A percentile compares a stretch with the other conserved stretches of the same genome.
phyloP scores from a whole-genome alignment of 2,113 vertebrate species.

The Clupea harengus region DNA sequence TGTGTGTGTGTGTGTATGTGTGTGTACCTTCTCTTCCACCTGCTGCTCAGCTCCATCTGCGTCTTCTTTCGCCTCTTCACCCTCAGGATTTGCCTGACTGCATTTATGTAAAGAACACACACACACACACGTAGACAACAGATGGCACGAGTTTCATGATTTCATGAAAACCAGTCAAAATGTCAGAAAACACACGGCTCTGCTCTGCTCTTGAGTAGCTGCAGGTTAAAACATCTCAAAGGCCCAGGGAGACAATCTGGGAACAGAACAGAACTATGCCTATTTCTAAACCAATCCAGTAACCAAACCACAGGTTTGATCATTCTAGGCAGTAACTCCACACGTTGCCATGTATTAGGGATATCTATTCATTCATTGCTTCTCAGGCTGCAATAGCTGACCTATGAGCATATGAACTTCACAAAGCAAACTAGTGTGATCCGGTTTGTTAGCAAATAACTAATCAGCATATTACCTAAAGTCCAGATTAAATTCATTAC shows the following conservation, averaged over 20 bases:
- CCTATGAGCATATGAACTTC: too few species aligned
- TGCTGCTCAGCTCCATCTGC: conserved; percentile 48
- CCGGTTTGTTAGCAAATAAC: neutral
- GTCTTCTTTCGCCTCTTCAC: conserved; percentile 51
- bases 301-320: too few species aligned
- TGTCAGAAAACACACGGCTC: neutral
- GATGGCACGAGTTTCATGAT: neutral
- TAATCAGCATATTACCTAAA: neutral
- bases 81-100: conserved; percentile 65
- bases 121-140: neutral
- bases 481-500: too few species aligned
- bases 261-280: too few species aligned
- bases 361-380: too few species aligned
- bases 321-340: too few species aligned
- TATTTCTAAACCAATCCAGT: too few species aligned
- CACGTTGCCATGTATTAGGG: too few species aligned
- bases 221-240: too few species aligned
- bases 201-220: neutral
- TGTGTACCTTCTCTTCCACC: neutral
- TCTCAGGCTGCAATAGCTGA: too few species aligned
- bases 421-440: too few species aligned
- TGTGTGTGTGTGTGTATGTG: neutral
- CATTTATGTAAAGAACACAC: conserved; percentile 33
- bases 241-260: too few species aligned
- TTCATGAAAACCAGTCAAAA: neutral